Conservation (phyloP, 2,888 invertebrate species). For the Siphonodentalium dalli region DNA sequence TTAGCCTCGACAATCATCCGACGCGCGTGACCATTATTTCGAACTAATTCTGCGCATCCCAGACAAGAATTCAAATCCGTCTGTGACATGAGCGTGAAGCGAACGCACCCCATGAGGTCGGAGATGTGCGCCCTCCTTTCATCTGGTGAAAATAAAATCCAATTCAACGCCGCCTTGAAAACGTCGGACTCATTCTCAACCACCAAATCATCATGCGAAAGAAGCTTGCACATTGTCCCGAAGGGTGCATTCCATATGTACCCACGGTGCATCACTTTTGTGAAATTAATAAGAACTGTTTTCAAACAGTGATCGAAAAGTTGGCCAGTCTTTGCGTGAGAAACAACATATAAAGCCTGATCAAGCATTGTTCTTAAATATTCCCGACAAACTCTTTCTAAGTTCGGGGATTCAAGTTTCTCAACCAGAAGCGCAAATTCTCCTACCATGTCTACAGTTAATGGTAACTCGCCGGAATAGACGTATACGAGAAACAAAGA, state of each 20-base stretch:
- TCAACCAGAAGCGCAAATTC: conserved; percentile 38
- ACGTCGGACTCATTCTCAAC: conserved; percentile 45
- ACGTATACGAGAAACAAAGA: conserved; percentile 39
- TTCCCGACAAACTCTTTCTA: not conserved
- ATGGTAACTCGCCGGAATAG: conserved; percentile 41
- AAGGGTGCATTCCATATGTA: conserved; percentile 31
- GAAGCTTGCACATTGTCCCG: conserved; percentile 30
- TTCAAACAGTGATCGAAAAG: not conserved
- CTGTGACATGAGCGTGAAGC: conserved; percentile 42
- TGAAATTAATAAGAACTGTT: conserved; percentile 20
- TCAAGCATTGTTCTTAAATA: too few relatives aligned
- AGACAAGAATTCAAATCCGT: conserved; percentile 40
- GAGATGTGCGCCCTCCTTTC: conserved; percentile 32
- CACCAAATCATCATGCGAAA: conserved; percentile 33
- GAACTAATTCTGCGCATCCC: conserved; percentile 37
- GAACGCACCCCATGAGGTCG: conserved; percentile 37
- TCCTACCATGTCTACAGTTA: conserved; percentile 31
- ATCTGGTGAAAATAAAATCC: conserved; percentile 38
- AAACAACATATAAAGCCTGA: too few relatives aligned
- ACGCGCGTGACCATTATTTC: conserved; percentile 32
- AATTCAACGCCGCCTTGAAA: conserved; percentile 40
- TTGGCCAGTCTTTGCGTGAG: not conserved
- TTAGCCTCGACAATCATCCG: conserved; percentile 37
- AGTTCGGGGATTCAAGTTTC: conserved; percentile 28
- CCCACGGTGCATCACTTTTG: conserved; percentile 7